Base-by-base conservation (phyloP, 2,113 vertebrate genomes). In the Piaya cayana region DNA sequence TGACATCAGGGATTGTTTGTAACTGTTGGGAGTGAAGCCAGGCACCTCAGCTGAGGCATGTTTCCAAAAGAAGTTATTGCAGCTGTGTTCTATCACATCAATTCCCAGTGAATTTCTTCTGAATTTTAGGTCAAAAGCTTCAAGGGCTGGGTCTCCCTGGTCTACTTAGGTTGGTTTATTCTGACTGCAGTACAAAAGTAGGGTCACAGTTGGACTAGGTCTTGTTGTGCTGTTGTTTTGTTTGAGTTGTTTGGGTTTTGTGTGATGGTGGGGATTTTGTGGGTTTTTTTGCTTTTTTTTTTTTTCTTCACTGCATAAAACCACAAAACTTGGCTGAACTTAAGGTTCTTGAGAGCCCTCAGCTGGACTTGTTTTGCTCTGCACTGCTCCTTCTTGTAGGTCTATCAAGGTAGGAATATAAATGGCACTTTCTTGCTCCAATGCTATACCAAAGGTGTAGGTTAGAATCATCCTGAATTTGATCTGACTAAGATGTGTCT, bases 41-140 rank as follows among this genome's bases (percentile, higher is more conserved):
- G 64, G 82, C 81, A 65, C 76, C 79, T 91, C 88, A 96, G 71
- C 90, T 79, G 74, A 88, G 68, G 77, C 72, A 58, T 37, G 42
- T 91, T 96, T 92, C 92, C 80, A 62, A 84, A 83, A 94, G 79
- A 59, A 92, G 88, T 75, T 90, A 65, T 45, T 94, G 80, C 92
- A 96, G 92, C 86, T 96, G 92, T 93, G 86, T 93, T 96, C 79
- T 88, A 88, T 95, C 95, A 94, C 92, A 88, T 94, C 69, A 53
- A 29, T 39, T 92, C 72, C 68, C 20, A 9, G 1, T 34, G 10
- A 32, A 30, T 92, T 95, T 90, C 82, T 94, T 68, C 49, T 84
- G 52, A 8, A 42, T 93, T 92, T 93, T 37, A 75, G 83, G 86
- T 86, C 49, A 89, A 65, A 86, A 67, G 18, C 25, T 82, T 71